These are phyloP conservation scores for Automeris io DNA, from an alignment of 2,888 invertebrate species.

Conservation along the genomic window DNA sequence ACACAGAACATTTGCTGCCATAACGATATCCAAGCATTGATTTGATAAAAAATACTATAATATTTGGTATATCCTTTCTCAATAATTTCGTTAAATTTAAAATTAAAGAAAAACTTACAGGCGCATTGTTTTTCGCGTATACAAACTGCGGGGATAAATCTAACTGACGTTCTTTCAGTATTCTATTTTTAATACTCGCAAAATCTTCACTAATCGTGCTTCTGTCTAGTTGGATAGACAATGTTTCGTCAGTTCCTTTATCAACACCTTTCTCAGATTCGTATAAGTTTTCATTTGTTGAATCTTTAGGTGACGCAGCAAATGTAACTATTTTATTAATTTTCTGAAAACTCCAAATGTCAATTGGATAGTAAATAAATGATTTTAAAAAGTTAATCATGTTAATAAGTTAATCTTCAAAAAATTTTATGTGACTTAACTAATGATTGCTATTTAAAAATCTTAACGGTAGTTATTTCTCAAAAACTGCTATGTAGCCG, in stretches of 20 bases:
- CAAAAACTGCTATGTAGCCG: too few relatives aligned
- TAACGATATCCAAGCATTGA: too few relatives aligned
- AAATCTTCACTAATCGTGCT: slow-evolving; percentile 37
- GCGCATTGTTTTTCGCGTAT: slow-evolving; percentile 39
- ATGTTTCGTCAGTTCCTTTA: slow-evolving; percentile 25
- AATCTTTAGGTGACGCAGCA: slow-evolving; percentile 27
- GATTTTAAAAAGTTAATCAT: too few relatives aligned
- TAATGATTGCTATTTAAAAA: too few relatives aligned
- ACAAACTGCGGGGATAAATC: slow-evolving; percentile 57
- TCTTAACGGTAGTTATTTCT: too few relatives aligned
- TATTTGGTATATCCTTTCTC: too few relatives aligned
- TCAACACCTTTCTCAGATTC: slow-evolving; percentile 14
- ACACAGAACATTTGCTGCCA: too few relatives aligned
- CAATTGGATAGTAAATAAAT: not conserved
- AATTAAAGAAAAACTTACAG: not conserved
- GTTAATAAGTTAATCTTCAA: too few relatives aligned
- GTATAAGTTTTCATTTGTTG: slow-evolving; percentile 21
- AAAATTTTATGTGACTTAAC: too few relatives aligned
- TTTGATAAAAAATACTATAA: too few relatives aligned
- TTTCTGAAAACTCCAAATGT: slow-evolving; percentile 25
- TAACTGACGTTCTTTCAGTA: slow-evolving; percentile 51
- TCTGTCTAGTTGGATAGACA: slow-evolving; percentile 31
- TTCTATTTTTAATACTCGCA: slow-evolving; percentile 44
- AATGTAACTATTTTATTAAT: slow-evolving; percentile 42
- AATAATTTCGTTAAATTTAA: too few relatives aligned